Evolutionary conservation across 2,113 vertebrate species (phyloP).

Genomic region (Poeciliopsis turrubarensis): DNA sequence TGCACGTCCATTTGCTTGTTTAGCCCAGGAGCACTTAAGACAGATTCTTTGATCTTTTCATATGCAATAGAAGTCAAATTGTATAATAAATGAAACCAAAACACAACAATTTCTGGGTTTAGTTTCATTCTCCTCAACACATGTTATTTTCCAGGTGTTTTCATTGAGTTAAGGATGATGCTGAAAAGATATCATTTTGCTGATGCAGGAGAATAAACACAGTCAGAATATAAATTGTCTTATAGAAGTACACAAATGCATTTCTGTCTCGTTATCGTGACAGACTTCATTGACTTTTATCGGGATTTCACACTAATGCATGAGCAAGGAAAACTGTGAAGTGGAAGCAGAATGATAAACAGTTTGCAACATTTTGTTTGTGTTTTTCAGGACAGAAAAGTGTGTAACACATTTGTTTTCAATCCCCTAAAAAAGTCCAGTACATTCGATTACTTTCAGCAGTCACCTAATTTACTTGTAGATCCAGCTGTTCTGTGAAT

Average conservation of each 20-base stretch:
- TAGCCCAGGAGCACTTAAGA: slow-evolving; percentile 31
- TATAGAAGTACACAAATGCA: too few relatives aligned
- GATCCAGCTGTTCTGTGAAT: background rate
- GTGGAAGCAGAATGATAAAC: too few relatives aligned
- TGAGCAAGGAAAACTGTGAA: too few relatives aligned
- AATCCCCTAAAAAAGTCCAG: too few relatives aligned
- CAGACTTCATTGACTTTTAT: too few relatives aligned
- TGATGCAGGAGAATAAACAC: background rate
- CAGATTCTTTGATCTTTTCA: background rate
- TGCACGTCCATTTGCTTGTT: slow-evolving; percentile 40
- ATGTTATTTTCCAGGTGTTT: background rate
- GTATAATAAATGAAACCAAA: background rate
- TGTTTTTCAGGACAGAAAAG: too few relatives aligned
- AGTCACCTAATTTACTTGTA: background rate
- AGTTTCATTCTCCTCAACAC: background rate
- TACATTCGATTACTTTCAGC: background rate
- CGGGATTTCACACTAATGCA: too few relatives aligned
- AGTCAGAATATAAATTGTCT: background rate
- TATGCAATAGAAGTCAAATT: background rate
- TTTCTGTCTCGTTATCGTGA: too few relatives aligned
- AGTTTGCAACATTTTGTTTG: too few relatives aligned
- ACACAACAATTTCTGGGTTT: background rate
- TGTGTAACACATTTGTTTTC: too few relatives aligned
- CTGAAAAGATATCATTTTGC: background rate
- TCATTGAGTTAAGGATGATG: background rate